Conservation (phyloP, 2,113 vertebrate species). For the Hypomesus transpacificus region DNA sequence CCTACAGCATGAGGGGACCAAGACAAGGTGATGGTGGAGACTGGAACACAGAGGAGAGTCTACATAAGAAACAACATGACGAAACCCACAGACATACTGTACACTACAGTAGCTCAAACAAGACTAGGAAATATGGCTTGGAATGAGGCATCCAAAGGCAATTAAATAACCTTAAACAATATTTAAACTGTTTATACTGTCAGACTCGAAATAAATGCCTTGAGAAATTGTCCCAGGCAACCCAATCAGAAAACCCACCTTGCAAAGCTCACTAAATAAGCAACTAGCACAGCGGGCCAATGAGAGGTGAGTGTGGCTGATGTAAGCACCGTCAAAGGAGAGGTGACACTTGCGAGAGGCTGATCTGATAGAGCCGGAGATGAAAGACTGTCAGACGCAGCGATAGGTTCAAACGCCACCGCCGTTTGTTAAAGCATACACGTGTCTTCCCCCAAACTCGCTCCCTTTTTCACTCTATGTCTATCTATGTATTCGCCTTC, state of each 20-base stretch:
- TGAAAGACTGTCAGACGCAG: conserved; percentile 64
- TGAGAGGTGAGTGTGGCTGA: conserved; percentile 42
- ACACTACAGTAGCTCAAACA: too few species aligned
- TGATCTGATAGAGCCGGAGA: conserved; percentile 69
- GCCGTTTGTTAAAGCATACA: conserved; percentile 64
- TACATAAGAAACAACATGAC: too few species aligned
- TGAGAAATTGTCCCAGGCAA: background rate
- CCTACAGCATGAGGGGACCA: too few species aligned
- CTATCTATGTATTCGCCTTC: conserved; percentile 1
- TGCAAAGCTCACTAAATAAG: conserved; percentile 53
- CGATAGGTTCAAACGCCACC: conserved; percentile 54
- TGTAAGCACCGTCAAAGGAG: conserved; percentile 60
- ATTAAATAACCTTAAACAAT: too few species aligned
- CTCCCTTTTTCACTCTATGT: conserved; percentile 28
- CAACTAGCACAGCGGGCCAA: conserved; percentile 38
- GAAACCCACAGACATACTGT: too few species aligned
- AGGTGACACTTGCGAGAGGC: conserved; percentile 64
- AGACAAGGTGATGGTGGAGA: too few species aligned
- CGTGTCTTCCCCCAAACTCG: conserved; percentile 47
- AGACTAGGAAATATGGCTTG: too few species aligned
- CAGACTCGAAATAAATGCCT: too few species aligned
- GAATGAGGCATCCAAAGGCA: too few species aligned
- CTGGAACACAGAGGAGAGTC: too few species aligned
- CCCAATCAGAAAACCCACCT: conserved; percentile 21
- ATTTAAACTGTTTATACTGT: too few species aligned